These are phyloP conservation scores for Campoplex capitator DNA, from an alignment of 2,888 invertebrate species.

Conservation along the genomic window DNA sequence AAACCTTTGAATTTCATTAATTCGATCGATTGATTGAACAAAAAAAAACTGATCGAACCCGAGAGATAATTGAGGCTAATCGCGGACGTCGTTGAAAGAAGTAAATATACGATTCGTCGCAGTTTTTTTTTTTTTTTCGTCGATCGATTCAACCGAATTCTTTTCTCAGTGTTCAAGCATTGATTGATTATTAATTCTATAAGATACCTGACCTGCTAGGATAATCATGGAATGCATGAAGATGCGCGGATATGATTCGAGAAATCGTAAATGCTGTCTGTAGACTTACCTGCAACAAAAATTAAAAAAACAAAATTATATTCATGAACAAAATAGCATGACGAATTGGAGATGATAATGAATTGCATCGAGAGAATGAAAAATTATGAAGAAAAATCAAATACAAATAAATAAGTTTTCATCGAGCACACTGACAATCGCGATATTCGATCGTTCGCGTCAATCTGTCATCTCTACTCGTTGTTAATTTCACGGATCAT, in stretches of 20 bases:
- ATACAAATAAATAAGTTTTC: background rate
- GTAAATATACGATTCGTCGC: background rate
- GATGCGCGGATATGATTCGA: constrained; percentile 46
- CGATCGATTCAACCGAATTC: background rate
- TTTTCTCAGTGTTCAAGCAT: background rate
- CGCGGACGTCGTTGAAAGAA: background rate
- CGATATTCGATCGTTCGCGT: background rate
- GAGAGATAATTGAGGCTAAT: background rate
- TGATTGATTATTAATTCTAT: background rate
- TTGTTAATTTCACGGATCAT: background rate
- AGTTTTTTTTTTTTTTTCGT: background rate
- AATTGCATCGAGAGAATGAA: background rate
- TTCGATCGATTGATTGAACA: background rate
- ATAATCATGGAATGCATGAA: constrained; percentile 67
- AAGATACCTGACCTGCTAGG: constrained; percentile 70
- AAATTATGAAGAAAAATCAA: background rate
- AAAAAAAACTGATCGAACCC: background rate
- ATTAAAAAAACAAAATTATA: constrained; percentile 27
- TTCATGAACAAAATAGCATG: background rate
- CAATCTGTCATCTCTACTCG: background rate
- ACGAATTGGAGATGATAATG: background rate
- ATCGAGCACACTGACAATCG: background rate
- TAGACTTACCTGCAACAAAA: constrained; percentile 77
- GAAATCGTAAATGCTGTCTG: constrained; percentile 56
- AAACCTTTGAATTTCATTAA: background rate